Evolutionary conservation across 2,888 invertebrate species (phyloP).

Genomic region (Drosophila subquinaria): DNA sequence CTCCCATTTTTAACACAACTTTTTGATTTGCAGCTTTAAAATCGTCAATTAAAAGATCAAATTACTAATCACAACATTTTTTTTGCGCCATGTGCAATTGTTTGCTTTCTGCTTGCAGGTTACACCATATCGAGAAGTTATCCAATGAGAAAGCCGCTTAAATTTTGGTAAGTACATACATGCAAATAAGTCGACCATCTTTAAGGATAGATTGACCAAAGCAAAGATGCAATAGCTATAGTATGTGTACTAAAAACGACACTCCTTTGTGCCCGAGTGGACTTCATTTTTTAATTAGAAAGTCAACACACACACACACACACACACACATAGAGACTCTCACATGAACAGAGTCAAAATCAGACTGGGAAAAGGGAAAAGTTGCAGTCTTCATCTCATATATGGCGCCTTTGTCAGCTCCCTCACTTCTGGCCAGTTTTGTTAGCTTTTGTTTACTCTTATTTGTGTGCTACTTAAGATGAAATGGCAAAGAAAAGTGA

Average conservation of each 20-base stretch:
- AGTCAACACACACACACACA: constrained; percentile 59
- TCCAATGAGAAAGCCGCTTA: constrained; percentile 85
- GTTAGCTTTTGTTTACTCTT: constrained; percentile 61
- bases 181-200: not conserved
- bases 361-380: not conserved
- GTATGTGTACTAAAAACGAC: constrained; percentile 30
- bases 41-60: constrained; percentile 44
- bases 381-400: constrained; percentile 5
- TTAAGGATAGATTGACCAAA: constrained; percentile 24
- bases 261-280: constrained; percentile 59
- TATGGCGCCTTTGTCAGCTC: constrained; percentile 59
- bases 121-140: constrained; percentile 85
- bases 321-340: not conserved
- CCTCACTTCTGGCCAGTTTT: constrained; percentile 42
- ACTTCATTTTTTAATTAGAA: constrained; percentile 77
- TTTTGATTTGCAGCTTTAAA: constrained; percentile 55
- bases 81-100: constrained; percentile 77
- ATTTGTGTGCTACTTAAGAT: constrained; percentile 80
- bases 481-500: constrained; percentile 79
- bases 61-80: constrained; percentile 78
- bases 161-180: constrained; percentile 83
- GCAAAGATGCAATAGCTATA: constrained; percentile 20
- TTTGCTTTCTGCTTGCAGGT: constrained; percentile 82
- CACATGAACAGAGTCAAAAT: constrained; percentile 13
- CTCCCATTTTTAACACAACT: not conserved